These are phyloP conservation scores for Philhelius pedissequus DNA, from an alignment of 2,888 invertebrate genomes.

Conservation along the genomic window DNA sequence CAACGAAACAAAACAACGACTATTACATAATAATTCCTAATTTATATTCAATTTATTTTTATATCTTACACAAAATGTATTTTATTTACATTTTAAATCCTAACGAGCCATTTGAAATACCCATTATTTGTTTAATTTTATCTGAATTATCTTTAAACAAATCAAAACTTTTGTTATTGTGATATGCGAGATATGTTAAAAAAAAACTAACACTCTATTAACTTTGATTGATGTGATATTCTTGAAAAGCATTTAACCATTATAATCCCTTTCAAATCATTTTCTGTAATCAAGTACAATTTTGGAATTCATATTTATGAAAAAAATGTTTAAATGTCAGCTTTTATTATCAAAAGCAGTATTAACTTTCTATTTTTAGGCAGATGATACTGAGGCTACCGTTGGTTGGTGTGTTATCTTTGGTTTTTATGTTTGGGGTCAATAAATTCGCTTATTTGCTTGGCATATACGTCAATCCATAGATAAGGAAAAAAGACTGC, in stretches of 20 bases:
- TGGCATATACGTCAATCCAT: not conserved
- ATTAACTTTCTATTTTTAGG: constrained; percentile 28
- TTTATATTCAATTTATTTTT: too few species aligned
- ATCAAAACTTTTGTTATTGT: too few species aligned
- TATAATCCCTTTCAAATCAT: not conserved
- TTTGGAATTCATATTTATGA: not conserved
- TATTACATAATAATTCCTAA: too few species aligned
- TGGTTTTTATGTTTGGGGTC: not conserved
- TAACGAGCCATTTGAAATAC: too few species aligned
- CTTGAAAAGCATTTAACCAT: too few species aligned
- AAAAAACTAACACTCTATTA: not conserved
- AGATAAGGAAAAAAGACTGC: not conserved
- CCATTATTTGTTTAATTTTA: too few species aligned
- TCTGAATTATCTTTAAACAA: too few species aligned
- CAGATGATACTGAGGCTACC: constrained; percentile 2
- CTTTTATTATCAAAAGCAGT: not conserved
- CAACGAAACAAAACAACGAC: too few species aligned
- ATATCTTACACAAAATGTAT: too few species aligned
- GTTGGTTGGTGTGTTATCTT: not conserved
- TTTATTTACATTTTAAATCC: too few species aligned
- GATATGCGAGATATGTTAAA: not conserved
- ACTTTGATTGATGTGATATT: too few species aligned
- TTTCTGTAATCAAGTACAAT: not conserved
- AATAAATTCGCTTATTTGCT: not conserved
- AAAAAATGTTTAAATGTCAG: not conserved